phyloP scores from a whole-genome alignment of 2,888 invertebrate genomes.

The Eupithecia tripunctaria region DNA sequence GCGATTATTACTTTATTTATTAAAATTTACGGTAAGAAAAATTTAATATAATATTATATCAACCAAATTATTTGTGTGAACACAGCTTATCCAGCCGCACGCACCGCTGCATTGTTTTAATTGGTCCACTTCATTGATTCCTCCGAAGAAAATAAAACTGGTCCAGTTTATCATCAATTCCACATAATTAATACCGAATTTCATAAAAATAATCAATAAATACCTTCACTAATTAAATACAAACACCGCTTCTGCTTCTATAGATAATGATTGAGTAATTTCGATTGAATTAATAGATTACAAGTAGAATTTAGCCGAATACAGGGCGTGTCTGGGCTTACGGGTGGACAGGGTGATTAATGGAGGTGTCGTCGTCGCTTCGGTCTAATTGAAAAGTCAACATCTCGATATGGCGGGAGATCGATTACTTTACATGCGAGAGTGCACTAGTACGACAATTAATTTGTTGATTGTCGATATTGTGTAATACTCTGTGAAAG shows the following conservation, averaged over 20 bases:
- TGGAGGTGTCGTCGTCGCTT: slow-evolving; percentile 50
- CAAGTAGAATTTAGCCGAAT: slow-evolving; percentile 56
- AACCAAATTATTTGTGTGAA: not conserved
- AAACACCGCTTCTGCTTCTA: slow-evolving; percentile 9
- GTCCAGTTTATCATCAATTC: not conserved
- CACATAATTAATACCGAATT: slow-evolving; percentile 7
- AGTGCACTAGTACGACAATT: slow-evolving; percentile 1
- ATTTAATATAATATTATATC: not conserved
- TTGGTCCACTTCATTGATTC: not conserved
- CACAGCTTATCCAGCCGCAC: not conserved
- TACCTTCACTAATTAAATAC: slow-evolving; percentile 3
- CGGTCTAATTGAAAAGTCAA: slow-evolving; percentile 83
- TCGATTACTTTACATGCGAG: slow-evolving; percentile 68
- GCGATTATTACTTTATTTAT: not conserved
- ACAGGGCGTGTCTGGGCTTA: slow-evolving; percentile 43
- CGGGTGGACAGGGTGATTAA: slow-evolving; percentile 18
- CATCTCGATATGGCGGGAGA: slow-evolving; percentile 70
- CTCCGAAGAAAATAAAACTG: not conserved
- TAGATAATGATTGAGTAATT: slow-evolving; percentile 45
- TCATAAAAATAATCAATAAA: slow-evolving; percentile 10
- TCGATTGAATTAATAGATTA: slow-evolving; percentile 48
- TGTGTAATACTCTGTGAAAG: not conserved
- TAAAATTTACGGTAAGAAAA: not conserved
- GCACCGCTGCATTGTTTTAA: not conserved
- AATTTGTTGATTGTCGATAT: not conserved